phyloP scores from a whole-genome alignment of 1,140 invertebrate species.

The Aphis craccivora region DNA sequence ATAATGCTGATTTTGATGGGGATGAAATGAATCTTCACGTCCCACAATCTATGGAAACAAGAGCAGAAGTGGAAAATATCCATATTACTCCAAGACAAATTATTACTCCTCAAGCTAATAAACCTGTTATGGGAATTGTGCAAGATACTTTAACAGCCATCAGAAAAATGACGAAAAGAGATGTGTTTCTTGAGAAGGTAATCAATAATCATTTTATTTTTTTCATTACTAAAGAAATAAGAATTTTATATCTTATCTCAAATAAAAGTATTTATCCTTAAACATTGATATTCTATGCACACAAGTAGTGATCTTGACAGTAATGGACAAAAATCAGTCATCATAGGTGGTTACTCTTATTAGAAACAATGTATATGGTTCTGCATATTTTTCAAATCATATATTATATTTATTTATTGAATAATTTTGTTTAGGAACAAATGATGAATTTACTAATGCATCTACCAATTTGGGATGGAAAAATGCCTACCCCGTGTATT shows the following conservation, averaged over 20 bases:
- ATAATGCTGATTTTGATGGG: constrained; percentile 99
- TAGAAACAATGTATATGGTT: neutral
- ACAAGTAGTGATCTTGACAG: too few species aligned
- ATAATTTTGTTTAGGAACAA: constrained; percentile 72
- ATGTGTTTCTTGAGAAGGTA: constrained; percentile 95
- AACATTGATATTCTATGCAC: neutral
- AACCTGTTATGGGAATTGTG: constrained; percentile 99
- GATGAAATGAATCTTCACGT: constrained; percentile 99
- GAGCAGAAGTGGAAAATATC: constrained; percentile 98
- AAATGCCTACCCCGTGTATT: constrained; percentile 97
- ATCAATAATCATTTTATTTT: constrained; percentile 63
- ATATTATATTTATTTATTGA: neutral
- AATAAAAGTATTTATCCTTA: neutral
- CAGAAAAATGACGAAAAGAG: constrained; percentile 99
- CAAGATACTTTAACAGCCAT: constrained; percentile 98
- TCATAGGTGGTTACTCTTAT: neutral
- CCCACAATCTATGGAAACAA: constrained; percentile 98
- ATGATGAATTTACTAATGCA: constrained; percentile 99
- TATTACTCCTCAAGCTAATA: constrained; percentile 97
- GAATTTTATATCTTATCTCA: neutral
- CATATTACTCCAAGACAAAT: constrained; percentile 97
- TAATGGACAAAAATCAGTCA: too few species aligned
- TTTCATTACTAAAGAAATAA: neutral
- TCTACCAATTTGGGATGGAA: constrained; percentile 98
- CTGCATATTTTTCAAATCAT: neutral